Percentiles rank a stretch among this genome's conserved stretches.
Evolutionary conservation across 2,797 vertebrate species (phyloP).

Genomic region (Acropternis orthonyx): DNA sequence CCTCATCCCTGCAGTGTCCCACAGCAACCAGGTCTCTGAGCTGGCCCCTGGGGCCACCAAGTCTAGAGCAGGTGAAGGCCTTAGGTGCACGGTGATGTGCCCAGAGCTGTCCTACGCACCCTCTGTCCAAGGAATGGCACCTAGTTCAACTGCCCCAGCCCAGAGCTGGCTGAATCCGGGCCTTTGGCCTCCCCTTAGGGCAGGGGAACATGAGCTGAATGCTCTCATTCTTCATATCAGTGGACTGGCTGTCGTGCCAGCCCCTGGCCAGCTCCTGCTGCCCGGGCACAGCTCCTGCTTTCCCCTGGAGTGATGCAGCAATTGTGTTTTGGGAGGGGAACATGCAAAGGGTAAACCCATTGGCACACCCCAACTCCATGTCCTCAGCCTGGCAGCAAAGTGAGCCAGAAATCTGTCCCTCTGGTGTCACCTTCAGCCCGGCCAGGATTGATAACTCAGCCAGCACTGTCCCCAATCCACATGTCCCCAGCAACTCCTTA

Average conservation of each 20-base stretch:
- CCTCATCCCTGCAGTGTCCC: background rate
- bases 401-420: background rate
- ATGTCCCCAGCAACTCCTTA: background rate
- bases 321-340: background rate
- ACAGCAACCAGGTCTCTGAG: background rate
- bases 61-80: background rate
- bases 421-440: background rate
- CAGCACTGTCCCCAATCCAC: fast-evolving
- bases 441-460: background rate
- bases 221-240: background rate
- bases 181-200: background rate
- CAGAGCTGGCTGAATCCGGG: background rate
- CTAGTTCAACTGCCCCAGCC: fast-evolving
- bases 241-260: background rate
- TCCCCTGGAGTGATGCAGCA: background rate
- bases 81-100: fast-evolving
- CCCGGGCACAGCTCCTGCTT: background rate
- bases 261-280: background rate
- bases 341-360: fast-evolving
- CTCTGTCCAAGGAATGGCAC: fast-evolving
- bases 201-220: background rate
- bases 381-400: background rate
- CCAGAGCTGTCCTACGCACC: fast-evolving
- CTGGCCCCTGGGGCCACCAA: background rate
- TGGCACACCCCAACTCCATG: fast-evolving